Conservation (phyloP, 1,140 invertebrate genomes). For the Mya arenaria region DNA sequence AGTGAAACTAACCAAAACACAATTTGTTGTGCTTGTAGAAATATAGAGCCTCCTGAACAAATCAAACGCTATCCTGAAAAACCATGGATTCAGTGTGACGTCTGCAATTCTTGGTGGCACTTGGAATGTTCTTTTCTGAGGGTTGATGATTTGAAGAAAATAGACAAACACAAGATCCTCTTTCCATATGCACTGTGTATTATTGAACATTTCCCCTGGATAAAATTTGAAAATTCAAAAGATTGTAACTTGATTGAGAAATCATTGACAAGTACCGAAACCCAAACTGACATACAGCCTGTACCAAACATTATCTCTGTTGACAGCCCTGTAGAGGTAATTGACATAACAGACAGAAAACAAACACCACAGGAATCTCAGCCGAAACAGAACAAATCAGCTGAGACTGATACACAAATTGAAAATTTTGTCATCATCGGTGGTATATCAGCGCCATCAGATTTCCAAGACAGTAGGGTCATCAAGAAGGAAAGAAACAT, state of each 20-base stretch:
- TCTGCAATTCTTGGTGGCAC: conserved; percentile 12
- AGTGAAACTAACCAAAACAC: no score
- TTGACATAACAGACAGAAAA: neutral
- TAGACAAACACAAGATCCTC: neutral
- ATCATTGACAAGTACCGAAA: neutral
- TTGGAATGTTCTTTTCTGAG: neutral
- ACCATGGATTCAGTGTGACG: conserved; percentile 4
- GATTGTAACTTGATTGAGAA: neutral
- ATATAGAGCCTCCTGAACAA: neutral
- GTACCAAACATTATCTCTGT: neutral
- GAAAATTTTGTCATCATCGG: conserved; percentile 1
- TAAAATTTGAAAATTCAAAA: neutral
- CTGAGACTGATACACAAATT: neutral
- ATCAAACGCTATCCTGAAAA: neutral
- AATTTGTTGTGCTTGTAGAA: conserved; percentile 5
- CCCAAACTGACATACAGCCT: neutral
- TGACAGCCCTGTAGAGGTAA: neutral
- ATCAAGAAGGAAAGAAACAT: conserved; percentile 17
- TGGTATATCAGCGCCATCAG: neutral
- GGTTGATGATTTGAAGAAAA: neutral
- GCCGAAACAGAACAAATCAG: neutral
- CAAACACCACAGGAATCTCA: neutral
- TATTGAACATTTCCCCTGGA: neutral
- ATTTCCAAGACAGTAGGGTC: neutral
- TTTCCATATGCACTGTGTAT: conserved; percentile 14